Evolutionary conservation across 2,797 vertebrate species (phyloP), one percentile per base, ranked within the genome.

Genomic region (Carduelis carduelis): DNA sequence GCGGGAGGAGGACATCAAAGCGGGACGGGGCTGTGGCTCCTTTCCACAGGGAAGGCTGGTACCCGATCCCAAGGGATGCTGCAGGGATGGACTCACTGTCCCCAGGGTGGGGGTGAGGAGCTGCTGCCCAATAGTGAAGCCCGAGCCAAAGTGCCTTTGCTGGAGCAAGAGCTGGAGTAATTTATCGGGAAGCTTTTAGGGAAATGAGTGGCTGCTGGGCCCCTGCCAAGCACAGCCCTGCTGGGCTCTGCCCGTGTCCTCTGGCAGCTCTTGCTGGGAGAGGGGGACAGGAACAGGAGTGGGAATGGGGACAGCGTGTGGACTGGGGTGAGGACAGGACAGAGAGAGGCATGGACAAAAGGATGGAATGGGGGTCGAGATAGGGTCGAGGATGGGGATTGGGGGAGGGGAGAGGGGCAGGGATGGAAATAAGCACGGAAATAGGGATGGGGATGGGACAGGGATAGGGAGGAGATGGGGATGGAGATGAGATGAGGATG

Each of bases 171-270:
- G 74, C 61, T 0, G 37, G 82, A 91, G 90, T 78, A 63, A 97
- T 95, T 93, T 88, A 82, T 95, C 44, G 56, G 94, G 93, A 95
- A 96, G 94, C 96, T 97, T 95, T 96, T 95, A 95, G 90, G 94
- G 94, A 95, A 97, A 97, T 97, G 91, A 97, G 90, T 18, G 44
- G 37, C 68, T 69, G 35, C 92, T 97, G 96, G 94, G 93, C 19
- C 83, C 86, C 63, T 84, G 94, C 96, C 96, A 97, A 94, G 91
- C 32, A 1, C 89, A 69, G 93, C 95, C 93, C 82, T 0, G 24
- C 88, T 60, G 83, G 88, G 93, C 83, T 61, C 92, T 90, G 90
- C 94, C 92, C 63, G 1, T 55, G 95, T 96, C 96, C 96, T 96
- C 90, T 96, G 96, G 95, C 95, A 96, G 96, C 94, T 92, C 95